A percentile compares a stretch with the other conserved stretches of the same genome.
phyloP scores from a whole-genome alignment of 1,140 invertebrate genomes.

The Tribolium madens region DNA sequence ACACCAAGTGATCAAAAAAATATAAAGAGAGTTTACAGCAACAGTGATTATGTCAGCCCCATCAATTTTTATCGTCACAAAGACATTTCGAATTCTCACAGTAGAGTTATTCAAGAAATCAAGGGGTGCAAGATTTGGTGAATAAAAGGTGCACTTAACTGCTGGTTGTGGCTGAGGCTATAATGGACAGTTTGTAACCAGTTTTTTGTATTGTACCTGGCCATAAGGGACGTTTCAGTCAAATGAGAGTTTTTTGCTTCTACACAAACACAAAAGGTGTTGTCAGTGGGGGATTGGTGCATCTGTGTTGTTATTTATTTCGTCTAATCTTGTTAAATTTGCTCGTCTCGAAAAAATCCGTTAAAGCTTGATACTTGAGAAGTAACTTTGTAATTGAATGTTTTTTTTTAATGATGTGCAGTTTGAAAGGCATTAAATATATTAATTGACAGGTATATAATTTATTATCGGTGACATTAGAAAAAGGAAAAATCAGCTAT shows the following conservation, averaged over 20 bases:
- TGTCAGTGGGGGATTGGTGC: not conserved
- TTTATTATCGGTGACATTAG: not conserved
- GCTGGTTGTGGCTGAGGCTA: not conserved
- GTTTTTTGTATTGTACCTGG: not conserved
- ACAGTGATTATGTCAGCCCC: not conserved
- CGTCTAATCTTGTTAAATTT: not conserved
- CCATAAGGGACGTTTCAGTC: not conserved
- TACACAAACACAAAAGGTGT: not conserved
- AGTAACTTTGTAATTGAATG: conserved; percentile 1
- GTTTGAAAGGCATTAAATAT: not conserved
- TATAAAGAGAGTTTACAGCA: not conserved
- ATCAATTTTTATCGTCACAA: not conserved
- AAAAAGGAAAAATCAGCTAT: not conserved
- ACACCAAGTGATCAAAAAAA: not conserved
- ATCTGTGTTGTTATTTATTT: not conserved
- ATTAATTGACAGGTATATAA: not conserved
- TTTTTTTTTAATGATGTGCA: not conserved
- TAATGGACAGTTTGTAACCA: conserved; percentile 10
- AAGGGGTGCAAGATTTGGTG: conserved; percentile 5
- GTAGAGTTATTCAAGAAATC: not conserved
- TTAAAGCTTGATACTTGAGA: not conserved
- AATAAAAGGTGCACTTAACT: conserved; percentile 22
- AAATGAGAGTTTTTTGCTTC: not conserved
- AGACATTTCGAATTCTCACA: not conserved
- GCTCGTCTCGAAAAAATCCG: not conserved